Evolutionary conservation across 2,797 vertebrate genomes (phyloP).

Genomic region (Poeciliopsis infans): DNA sequence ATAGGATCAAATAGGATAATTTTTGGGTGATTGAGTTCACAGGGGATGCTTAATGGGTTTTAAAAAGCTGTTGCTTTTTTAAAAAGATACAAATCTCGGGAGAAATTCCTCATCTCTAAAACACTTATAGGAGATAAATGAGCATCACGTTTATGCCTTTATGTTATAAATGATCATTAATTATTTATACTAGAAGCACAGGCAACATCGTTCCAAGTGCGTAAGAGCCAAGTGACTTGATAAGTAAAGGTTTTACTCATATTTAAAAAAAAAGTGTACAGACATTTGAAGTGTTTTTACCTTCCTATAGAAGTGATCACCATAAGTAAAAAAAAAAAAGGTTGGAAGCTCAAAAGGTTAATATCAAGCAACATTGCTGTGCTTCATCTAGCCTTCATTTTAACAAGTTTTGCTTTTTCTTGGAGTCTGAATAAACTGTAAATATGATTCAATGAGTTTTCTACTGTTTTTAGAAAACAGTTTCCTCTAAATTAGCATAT

Average conservation of each 20-base stretch:
- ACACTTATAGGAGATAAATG: background rate
- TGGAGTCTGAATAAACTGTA: too few species aligned
- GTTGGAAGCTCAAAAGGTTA: background rate
- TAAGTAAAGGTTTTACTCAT: background rate
- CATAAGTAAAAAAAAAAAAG: background rate
- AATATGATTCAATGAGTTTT: too few species aligned
- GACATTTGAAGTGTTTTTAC: background rate
- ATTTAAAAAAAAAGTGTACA: background rate
- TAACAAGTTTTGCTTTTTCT: background rate
- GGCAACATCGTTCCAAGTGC: background rate
- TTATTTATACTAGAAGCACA: background rate
- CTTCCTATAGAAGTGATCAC: background rate
- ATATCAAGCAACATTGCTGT: background rate
- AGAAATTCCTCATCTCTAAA: background rate
- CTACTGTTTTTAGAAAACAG: background rate
- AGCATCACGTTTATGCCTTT: background rate
- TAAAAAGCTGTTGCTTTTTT: background rate
- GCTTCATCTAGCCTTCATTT: background rate
- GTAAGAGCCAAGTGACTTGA: background rate
- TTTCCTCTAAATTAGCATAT: background rate
- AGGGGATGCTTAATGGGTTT: background rate
- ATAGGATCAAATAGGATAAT: background rate
- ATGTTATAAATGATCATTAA: background rate
- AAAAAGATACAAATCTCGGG: background rate
- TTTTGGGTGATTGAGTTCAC: background rate